phyloP scores from a whole-genome alignment of 2,797 vertebrate species.

The Tokudaia muenninki region DNA sequence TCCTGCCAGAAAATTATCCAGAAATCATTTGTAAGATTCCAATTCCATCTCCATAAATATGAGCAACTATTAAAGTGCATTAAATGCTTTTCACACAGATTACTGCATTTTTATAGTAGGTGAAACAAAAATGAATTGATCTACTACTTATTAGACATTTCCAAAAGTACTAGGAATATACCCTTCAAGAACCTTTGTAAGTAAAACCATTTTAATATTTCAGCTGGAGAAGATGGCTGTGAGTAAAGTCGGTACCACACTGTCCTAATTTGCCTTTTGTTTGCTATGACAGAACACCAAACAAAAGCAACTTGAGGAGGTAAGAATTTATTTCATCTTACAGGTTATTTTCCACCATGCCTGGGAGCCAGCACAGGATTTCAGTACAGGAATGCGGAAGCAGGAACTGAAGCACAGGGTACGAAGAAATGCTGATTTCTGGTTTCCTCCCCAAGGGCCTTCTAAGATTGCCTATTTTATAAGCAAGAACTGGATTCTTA shows the following conservation, averaged over 20 bases:
- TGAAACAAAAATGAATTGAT: not conserved
- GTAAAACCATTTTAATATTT: not conserved
- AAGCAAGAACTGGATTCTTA: not conserved
- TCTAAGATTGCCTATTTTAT: not conserved
- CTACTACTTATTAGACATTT: constrained; percentile 29
- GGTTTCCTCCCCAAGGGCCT: too few relatives aligned
- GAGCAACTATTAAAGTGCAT: not conserved
- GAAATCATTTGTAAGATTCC: constrained; percentile 57
- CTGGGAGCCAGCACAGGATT: not conserved
- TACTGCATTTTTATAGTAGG: constrained; percentile 32
- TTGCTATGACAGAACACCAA: too few relatives aligned
- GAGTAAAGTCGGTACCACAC: not conserved
- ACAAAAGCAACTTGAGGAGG: not conserved
- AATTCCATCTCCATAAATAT: constrained; percentile 48
- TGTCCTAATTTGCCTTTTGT: not conserved
- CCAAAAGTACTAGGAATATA: not conserved
- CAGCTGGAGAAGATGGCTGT: not conserved
- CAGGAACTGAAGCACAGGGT: not conserved
- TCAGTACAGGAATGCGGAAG: not conserved
- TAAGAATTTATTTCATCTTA: not conserved
- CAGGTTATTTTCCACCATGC: not conserved
- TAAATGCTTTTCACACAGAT: constrained; percentile 33
- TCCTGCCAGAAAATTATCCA: constrained; percentile 44
- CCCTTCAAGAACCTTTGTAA: not conserved
- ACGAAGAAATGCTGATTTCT: not conserved